Conservation (phyloP, 2,888 invertebrate species). For the Junonia oenone region DNA sequence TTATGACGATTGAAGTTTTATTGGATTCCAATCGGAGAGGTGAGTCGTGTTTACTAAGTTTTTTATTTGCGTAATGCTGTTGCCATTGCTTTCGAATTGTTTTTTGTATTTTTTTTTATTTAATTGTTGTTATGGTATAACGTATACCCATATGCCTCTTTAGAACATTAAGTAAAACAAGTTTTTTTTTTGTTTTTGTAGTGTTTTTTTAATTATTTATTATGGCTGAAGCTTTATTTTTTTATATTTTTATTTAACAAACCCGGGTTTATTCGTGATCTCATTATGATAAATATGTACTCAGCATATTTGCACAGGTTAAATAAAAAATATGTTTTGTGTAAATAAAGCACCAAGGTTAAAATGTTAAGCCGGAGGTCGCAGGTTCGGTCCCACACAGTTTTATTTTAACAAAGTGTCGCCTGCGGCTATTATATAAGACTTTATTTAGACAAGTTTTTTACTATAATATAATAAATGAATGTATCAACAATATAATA, state of each 20-base stretch:
- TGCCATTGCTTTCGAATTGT: background rate
- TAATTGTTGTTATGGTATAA: background rate
- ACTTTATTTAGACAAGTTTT: background rate
- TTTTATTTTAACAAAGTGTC: background rate
- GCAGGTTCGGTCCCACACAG: background rate
- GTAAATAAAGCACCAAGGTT: background rate
- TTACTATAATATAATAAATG: background rate
- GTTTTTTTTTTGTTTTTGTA: background rate
- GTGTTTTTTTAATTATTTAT: background rate
- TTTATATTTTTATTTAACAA: background rate
- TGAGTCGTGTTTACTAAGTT: slow-evolving; percentile 32
- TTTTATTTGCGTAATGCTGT: background rate
- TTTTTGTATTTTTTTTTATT: background rate
- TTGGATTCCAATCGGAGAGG: slow-evolving; percentile 49
- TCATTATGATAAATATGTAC: background rate
- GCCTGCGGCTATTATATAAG: background rate
- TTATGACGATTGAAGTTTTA: slow-evolving; percentile 30
- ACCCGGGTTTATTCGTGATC: background rate
- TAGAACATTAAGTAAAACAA: background rate
- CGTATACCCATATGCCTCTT: background rate
- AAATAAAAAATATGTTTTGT: background rate
- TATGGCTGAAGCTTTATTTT: background rate
- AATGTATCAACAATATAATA: background rate
- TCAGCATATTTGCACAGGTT: background rate
- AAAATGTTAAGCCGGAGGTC: background rate